Conservation (phyloP, 1,140 invertebrate species). For the Aphelenchoides avenae region DNA sequence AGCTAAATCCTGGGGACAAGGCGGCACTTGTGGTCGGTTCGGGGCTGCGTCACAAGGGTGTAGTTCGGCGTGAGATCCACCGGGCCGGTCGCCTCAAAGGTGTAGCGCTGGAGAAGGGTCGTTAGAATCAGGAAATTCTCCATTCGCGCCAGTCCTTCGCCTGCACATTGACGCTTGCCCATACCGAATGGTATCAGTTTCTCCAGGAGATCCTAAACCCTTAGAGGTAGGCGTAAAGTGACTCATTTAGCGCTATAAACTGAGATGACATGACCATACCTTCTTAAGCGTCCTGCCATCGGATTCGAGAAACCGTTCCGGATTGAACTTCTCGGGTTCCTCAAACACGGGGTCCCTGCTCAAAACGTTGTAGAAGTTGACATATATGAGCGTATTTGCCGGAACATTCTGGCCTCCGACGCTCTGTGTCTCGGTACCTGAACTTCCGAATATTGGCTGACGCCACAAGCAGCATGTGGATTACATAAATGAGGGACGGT, state of each 20-base stretch:
- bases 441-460: not conserved
- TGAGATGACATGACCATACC: not conserved
- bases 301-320: constrained; percentile 7
- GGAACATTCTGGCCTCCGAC: not conserved
- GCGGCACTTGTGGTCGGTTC: no score
- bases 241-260: not conserved
- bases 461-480: not conserved
- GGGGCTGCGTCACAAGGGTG: not conserved
- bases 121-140: constrained; percentile 19
- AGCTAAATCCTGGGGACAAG: no score
- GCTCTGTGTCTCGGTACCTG: not conserved
- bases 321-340: not conserved
- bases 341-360: not conserved
- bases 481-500: not conserved
- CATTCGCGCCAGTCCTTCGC: constrained; percentile 15
- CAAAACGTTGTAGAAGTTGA: not conserved
- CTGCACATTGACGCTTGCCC: constrained; percentile 17
- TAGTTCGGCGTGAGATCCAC: constrained; percentile 2
- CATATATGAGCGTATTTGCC: not conserved
- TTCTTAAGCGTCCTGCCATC: constrained; percentile 1
- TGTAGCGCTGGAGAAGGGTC: constrained; percentile 4
- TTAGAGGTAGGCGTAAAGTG: no score
- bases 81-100: not conserved
- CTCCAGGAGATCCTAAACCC: not conserved
- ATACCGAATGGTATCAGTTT: constrained; percentile 8